Evolutionary conservation across 2,113 vertebrate genomes (phyloP), one percentile per base, ranked within the genome.

Genomic region (Rhinolophus sinicus): DNA sequence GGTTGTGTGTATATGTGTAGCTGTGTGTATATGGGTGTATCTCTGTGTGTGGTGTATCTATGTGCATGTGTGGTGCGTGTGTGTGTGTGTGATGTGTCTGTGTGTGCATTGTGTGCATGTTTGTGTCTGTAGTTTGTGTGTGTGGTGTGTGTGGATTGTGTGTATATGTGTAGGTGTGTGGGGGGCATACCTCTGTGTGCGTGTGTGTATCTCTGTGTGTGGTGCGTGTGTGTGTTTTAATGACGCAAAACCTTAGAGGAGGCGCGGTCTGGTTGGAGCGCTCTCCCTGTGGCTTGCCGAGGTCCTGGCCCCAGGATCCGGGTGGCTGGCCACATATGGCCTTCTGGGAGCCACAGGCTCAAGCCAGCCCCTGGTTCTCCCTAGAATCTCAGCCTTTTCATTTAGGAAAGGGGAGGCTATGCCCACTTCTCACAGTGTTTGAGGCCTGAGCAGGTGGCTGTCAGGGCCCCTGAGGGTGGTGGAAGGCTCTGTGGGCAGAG

Each of bases 281-380:
- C 33, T 30, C 8, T 38, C 18, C 54, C 54, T 40, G 40, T 26
- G 81, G 8, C 9, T 8, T 1, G 16, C 12, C 19, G 12, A 12
- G 9, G 40, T 62, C 4, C 33, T 22, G 22, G 28, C 9, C 52
- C 65, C 9, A 22, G 62, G 44, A 6, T 6, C 72, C 9, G 5
- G 11, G 33, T 7, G 19, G 6, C 64, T 2, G 28, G 54, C 67
- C 0, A 2, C 35, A 2, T 1, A 6, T 2, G 1, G 16, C 6
- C 28, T 13, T 19, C 44, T 47, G n/a, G 33, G 19, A 64, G 14
- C 64, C 30, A 0, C 16, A 28, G 1, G 24, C 70, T 56, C 5
- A 0, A 6, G 5, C 16, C 3, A 6, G 76, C n/a, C n/a, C 58
- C 47, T 28, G 12, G 26, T 18, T 18, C 24, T 30, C 8, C 5